A percentile compares a stretch with the other conserved stretches of the same genome.
phyloP scores from a whole-genome alignment of 2,888 invertebrate species.

The Cantharis nigra region DNA sequence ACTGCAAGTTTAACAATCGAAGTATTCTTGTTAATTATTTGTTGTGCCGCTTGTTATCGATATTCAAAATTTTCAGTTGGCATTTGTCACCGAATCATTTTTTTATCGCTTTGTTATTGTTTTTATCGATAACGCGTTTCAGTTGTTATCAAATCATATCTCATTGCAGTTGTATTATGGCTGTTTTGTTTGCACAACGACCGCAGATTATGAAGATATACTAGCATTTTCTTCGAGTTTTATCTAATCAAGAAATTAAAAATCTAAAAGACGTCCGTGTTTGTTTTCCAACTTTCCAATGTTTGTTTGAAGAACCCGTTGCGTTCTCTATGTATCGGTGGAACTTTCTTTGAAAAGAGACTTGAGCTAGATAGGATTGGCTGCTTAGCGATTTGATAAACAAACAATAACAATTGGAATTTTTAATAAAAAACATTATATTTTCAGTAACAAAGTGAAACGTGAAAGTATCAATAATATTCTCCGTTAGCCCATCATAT shows the following conservation, averaged over 20 bases:
- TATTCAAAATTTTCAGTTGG: background rate
- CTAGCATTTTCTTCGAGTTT: background rate
- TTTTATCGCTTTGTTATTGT: background rate
- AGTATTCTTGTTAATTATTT: background rate
- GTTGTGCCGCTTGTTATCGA: background rate
- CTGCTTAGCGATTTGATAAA: background rate
- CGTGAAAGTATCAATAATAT: background rate
- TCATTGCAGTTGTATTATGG: background rate
- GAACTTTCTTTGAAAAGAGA: background rate
- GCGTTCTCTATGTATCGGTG: background rate
- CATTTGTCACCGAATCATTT: background rate
- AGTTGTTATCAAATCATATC: background rate
- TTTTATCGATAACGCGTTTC: background rate
- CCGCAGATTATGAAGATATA: background rate
- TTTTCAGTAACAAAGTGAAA: background rate
- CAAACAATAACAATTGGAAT: background rate
- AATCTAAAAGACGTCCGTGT: background rate
- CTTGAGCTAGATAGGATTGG: background rate
- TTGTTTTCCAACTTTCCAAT: background rate
- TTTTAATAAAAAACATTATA: background rate
- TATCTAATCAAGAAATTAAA: background rate
- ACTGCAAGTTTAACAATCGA: background rate
- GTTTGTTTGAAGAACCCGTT: background rate
- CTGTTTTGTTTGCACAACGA: too few relatives aligned
- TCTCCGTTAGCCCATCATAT: background rate